Evolutionary conservation across 2,797 vertebrate genomes (phyloP).

Genomic region (Pangasius mekongensis): DNA sequence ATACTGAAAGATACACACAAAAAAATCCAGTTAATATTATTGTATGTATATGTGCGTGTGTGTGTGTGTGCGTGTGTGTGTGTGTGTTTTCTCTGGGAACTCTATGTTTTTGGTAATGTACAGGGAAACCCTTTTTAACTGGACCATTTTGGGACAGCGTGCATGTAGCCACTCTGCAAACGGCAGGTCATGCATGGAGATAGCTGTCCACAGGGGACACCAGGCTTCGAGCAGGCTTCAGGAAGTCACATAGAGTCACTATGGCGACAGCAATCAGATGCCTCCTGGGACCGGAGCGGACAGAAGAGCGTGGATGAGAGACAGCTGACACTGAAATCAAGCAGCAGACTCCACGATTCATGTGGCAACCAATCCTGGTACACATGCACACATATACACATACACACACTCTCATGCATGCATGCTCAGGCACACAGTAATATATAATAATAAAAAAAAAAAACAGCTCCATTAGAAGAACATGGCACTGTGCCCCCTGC

Average conservation of each 20-base stretch:
- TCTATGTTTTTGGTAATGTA: constrained; percentile 57
- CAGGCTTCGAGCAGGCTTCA: constrained; percentile 60
- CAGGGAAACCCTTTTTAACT: constrained; percentile 74
- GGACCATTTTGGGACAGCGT: constrained; percentile 63
- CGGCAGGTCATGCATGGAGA: constrained; percentile 73
- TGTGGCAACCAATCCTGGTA: constrained; percentile 75
- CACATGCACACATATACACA: constrained; percentile 39
- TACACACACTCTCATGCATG: constrained; percentile 1
- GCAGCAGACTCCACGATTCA: constrained; percentile 75
- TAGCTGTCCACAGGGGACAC: constrained; percentile 64
- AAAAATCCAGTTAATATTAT: neutral
- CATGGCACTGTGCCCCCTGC: constrained; percentile 44
- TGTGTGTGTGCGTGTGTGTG: neutral
- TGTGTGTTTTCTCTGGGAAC: constrained; percentile 46
- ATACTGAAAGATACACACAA: neutral
- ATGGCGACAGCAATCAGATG: constrained; percentile 82
- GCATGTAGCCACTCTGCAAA: constrained; percentile 65
- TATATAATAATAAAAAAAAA: constrained; percentile 8
- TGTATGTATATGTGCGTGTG: neutral
- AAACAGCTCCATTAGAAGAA: constrained; percentile 45
- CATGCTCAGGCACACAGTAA: constrained; percentile 28
- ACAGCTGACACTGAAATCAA: constrained; percentile 81
- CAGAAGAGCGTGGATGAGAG: constrained; percentile 73
- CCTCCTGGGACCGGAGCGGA: constrained; percentile 71
- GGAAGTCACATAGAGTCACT: constrained; percentile 79